These are phyloP conservation scores for Protomyctophum bolini DNA, from an alignment of 2,113 vertebrate genomes.

Conservation along the genomic window DNA sequence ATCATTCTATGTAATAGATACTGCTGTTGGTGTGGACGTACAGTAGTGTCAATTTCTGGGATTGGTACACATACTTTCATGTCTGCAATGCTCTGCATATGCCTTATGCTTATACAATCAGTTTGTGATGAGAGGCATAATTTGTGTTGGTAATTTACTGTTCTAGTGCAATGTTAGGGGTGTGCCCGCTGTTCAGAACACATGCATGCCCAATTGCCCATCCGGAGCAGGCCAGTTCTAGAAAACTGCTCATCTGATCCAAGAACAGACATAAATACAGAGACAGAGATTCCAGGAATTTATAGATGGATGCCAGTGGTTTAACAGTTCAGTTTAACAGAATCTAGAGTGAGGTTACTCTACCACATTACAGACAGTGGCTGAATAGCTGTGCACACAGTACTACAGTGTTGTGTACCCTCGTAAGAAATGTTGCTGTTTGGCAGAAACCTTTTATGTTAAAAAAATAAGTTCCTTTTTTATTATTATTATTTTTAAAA, in stretches of 20 bases:
- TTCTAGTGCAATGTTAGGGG: too few species aligned
- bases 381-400: constrained; percentile 24
- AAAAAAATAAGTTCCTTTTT: too few species aligned
- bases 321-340: neutral
- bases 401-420: neutral
- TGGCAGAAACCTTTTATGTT: too few species aligned
- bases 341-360: constrained; percentile 9
- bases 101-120: neutral
- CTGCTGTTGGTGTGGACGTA: neutral
- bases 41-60: constrained; percentile 5
- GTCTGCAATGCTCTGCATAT: neutral
- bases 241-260: too few species aligned
- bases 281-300: neutral
- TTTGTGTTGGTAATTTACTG: neutral
- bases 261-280: too few species aligned
- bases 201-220: too few species aligned
- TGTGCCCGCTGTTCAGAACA: too few species aligned
- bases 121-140: neutral
- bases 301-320: constrained; percentile 2
- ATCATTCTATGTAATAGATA: too few species aligned
- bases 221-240: too few species aligned
- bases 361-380: neutral
- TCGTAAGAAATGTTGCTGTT: neutral
- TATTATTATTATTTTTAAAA: too few species aligned
- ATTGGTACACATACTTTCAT: constrained; percentile 14